Conservation (phyloP, 1,140 invertebrate genomes). For the Dolichoris vasculosae region DNA sequence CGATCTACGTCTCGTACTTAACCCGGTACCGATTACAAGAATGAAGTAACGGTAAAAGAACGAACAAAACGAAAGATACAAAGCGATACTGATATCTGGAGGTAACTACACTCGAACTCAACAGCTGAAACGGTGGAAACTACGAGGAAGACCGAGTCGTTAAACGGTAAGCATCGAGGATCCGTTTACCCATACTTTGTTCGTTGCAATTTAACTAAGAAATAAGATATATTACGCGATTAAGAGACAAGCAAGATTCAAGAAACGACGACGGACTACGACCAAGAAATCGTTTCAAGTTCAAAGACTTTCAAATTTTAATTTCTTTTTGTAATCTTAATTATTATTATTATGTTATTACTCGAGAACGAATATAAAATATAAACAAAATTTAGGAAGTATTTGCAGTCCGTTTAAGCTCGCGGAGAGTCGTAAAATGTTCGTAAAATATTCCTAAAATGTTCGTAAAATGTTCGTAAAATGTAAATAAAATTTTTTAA, state of each 20-base stretch:
- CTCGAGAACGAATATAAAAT: too few relatives aligned
- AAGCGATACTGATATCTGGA: too few relatives aligned
- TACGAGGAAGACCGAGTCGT: neutral
- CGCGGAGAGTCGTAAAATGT: too few relatives aligned
- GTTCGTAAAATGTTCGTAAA: neutral
- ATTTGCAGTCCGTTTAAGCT: too few relatives aligned
- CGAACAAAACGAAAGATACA: neutral
- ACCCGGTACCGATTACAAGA: neutral
- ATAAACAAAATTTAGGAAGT: too few relatives aligned
- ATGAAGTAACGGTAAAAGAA: neutral
- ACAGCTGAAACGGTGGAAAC: constrained; percentile 3
- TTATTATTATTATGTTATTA: too few relatives aligned
- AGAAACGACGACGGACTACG: too few relatives aligned
- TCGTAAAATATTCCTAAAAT: too few relatives aligned
- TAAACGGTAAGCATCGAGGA: neutral
- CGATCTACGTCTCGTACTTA: neutral
- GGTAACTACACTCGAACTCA: neutral
- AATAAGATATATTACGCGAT: neutral
- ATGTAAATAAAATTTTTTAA: too few relatives aligned
- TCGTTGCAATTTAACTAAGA: neutral
- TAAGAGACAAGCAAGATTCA: neutral
- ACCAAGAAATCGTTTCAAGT: too few relatives aligned
- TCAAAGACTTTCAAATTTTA: neutral
- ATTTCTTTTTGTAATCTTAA: neutral
- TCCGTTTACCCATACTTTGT: neutral